A percentile compares a stretch with the other conserved stretches of the same genome.
Evolutionary conservation across 2,888 invertebrate species (phyloP).

Genomic region (Crioceris asparagi): DNA sequence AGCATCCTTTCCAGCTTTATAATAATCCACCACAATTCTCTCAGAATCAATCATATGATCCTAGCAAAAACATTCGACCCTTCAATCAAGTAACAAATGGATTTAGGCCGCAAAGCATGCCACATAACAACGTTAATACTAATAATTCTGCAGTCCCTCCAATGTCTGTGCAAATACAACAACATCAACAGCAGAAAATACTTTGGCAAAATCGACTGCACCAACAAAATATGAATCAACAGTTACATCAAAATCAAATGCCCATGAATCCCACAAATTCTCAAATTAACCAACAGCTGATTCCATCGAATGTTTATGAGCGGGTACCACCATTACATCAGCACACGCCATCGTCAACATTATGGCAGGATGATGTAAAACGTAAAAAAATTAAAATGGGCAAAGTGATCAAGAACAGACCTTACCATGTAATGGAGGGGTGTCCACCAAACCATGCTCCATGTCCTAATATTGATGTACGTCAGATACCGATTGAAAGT

Average conservation of each 20-base stretch:
- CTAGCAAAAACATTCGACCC: slow-evolving; percentile 28
- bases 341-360: slow-evolving; percentile 48
- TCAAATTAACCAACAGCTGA: slow-evolving; percentile 37
- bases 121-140: slow-evolving; percentile 11
- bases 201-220: slow-evolving; percentile 37
- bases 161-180: slow-evolving; percentile 15
- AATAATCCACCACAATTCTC: slow-evolving; percentile 10
- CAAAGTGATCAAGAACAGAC: slow-evolving; percentile 46
- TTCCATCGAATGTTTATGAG: slow-evolving; percentile 42
- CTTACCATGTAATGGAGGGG: slow-evolving; percentile 39
- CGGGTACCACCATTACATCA: slow-evolving; percentile 65
- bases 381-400: slow-evolving; percentile 46
- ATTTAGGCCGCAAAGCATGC: slow-evolving; percentile 26
- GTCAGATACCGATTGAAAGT: slow-evolving; percentile 42
- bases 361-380: slow-evolving; percentile 47
- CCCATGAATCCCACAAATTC: too few species aligned
- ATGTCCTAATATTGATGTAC: slow-evolving; percentile 50
- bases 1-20: slow-evolving; percentile 20
- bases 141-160: too few species aligned
- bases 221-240: slow-evolving; percentile 27
- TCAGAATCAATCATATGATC: slow-evolving; percentile 34
- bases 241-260: slow-evolving; percentile 27
- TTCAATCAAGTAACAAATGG: slow-evolving; percentile 27
- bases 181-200: slow-evolving; percentile 34
- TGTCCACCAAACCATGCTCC: slow-evolving; percentile 30